Conservation (phyloP, 2,113 vertebrate species). For the Aplodontia rufa region DNA sequence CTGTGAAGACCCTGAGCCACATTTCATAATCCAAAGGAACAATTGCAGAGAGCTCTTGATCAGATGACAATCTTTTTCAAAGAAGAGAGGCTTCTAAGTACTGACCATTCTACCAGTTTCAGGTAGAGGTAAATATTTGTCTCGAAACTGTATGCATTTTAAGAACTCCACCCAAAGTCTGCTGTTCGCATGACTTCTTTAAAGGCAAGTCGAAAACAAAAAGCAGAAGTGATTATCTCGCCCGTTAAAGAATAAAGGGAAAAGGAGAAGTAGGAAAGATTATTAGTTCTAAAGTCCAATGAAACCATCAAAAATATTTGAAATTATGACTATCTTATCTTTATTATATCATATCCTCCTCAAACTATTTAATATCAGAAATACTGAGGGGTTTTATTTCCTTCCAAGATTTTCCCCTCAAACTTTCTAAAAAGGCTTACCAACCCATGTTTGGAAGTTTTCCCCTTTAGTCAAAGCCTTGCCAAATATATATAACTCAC, state of each 20-base stretch:
- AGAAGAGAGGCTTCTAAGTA: slow-evolving; percentile 51
- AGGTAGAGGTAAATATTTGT: slow-evolving; percentile 69
- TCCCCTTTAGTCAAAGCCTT: neutral
- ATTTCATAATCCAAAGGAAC: slow-evolving; percentile 16
- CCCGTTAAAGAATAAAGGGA: slow-evolving; percentile 47
- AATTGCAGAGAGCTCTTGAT: neutral
- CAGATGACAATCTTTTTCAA: slow-evolving; percentile 18
- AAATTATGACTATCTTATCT: neutral
- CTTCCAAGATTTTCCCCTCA: neutral
- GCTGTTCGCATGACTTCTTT: slow-evolving; percentile 31
- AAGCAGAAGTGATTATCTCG: slow-evolving; percentile 69
- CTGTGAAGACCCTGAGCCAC: slow-evolving; percentile 35
- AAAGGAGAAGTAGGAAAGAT: slow-evolving; percentile 60
- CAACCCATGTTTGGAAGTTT: neutral
- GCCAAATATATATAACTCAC: neutral
- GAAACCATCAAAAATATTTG: neutral
- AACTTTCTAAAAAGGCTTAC: neutral
- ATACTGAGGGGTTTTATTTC: neutral
- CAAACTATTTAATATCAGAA: neutral
- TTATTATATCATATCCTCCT: neutral
- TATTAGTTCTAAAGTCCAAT: slow-evolving; percentile 66
- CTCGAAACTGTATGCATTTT: slow-evolving; percentile 53
- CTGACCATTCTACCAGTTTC: slow-evolving; percentile 25
- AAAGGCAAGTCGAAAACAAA: slow-evolving; percentile 50
- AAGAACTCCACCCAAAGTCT: slow-evolving; percentile 68